These are phyloP conservation scores for Danio aesculapii DNA, from an alignment of 2,797 vertebrate genomes.

Conservation along the genomic window DNA sequence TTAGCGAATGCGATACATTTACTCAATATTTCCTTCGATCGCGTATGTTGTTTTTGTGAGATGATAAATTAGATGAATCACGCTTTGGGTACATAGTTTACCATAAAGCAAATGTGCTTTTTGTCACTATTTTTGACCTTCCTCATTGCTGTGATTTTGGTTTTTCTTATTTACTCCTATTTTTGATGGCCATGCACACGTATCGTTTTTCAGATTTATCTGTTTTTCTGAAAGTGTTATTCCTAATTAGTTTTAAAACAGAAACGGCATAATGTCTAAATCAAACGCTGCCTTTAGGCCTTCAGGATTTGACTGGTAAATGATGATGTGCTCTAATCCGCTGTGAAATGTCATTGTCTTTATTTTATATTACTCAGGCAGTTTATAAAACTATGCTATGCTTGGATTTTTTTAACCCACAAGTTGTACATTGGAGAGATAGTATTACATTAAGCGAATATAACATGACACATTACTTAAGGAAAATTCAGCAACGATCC, in stretches of 20 bases:
- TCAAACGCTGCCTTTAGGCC: slow-evolving; percentile 11
- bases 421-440: slow-evolving; percentile 1
- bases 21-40: background rate
- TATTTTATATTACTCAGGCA: background rate
- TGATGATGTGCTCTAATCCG: slow-evolving; percentile 6
- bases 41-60: background rate
- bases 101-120: background rate
- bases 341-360: slow-evolving; percentile 41
- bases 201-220: background rate
- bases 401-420: slow-evolving; percentile 7
- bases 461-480: background rate
- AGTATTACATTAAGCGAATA: background rate
- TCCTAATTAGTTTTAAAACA: background rate
- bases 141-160: background rate
- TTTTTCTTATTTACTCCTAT: background rate
- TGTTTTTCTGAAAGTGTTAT: background rate
- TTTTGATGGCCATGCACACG: background rate
- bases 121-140: background rate
- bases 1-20: background rate
- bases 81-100: background rate
- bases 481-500: background rate
- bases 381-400: background rate
- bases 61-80: background rate
- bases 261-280: slow-evolving; percentile 12
- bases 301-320: slow-evolving; percentile 32